phyloP scores from a whole-genome alignment of 2,113 vertebrate species.

The Microcebus murinus region DNA sequence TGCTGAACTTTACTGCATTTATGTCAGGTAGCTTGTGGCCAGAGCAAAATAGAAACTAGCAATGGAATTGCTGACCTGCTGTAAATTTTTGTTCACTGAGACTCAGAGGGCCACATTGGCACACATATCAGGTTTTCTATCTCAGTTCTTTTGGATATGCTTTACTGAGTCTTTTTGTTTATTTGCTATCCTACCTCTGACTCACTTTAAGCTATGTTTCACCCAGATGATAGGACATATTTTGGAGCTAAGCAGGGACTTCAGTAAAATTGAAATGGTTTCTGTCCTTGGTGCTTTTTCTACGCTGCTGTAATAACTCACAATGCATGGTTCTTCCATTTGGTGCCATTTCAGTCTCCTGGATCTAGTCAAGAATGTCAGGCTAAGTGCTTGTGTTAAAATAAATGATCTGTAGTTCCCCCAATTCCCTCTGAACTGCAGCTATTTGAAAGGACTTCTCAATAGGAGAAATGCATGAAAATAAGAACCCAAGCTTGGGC shows the following conservation, averaged over 20 bases:
- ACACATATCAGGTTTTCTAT: not conserved
- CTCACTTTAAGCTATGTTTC: not conserved
- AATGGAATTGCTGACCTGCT: not conserved
- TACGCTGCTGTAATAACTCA: not conserved
- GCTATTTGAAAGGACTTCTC: not conserved
- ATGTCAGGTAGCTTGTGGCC: not conserved
- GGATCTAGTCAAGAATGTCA: not conserved
- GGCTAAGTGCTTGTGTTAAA: not conserved
- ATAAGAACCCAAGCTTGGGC: not conserved
- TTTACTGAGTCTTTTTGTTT: conserved; percentile 23
- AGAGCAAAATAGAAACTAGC: not conserved
- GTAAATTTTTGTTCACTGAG: not conserved
- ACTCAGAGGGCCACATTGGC: not conserved
- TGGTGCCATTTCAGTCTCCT: not conserved
- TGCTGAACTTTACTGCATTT: not conserved
- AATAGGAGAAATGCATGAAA: not conserved
- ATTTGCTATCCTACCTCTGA: not conserved
- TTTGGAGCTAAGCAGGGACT: not conserved
- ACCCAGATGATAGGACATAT: not conserved
- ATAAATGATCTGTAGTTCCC: not conserved
- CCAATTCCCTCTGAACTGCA: not conserved
- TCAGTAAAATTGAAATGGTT: not conserved
- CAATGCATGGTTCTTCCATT: not conserved
- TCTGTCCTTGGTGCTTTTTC: not conserved
- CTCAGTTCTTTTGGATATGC: not conserved